Evolutionary conservation across 2,797 vertebrate genomes (phyloP).

Genomic region (Clarias laeviceps): DNA sequence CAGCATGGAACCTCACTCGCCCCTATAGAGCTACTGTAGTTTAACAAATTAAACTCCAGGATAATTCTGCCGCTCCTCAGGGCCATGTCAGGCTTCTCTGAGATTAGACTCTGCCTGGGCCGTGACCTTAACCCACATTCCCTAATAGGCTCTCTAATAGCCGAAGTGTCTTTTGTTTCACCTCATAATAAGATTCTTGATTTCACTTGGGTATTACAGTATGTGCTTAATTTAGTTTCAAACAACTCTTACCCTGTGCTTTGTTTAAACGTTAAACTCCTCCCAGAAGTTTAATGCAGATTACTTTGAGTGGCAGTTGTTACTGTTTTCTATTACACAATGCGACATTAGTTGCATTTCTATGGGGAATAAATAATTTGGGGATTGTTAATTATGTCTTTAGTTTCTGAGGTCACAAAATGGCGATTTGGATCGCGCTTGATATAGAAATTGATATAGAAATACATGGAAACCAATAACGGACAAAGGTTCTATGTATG

Average conservation of each 20-base stretch:
- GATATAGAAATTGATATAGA: background rate
- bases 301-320: background rate
- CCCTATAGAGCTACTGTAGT: background rate
- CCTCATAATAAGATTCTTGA: slow-evolving; percentile 27
- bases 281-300: background rate
- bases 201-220: slow-evolving; percentile 24
- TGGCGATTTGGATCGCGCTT: background rate
- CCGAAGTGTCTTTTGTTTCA: background rate
- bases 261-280: background rate
- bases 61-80: slow-evolving; percentile 18
- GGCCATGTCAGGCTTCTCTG: background rate
- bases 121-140: slow-evolving; percentile 15
- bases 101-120: background rate
- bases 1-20: background rate
- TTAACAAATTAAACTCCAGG: slow-evolving; percentile 3
- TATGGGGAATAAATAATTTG: background rate
- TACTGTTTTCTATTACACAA: background rate
- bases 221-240: slow-evolving; percentile 30
- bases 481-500: background rate
- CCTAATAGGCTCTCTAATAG: background rate
- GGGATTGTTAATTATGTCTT: background rate
- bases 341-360: background rate
- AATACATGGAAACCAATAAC: background rate
- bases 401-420: slow-evolving; percentile 2
- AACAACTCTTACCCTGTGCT: background rate